A percentile compares a stretch with the other conserved stretches of the same genome.
These are phyloP conservation scores for Gnatocerus cornutus DNA, from an alignment of 2,888 invertebrate species.

Conservation along the genomic window DNA sequence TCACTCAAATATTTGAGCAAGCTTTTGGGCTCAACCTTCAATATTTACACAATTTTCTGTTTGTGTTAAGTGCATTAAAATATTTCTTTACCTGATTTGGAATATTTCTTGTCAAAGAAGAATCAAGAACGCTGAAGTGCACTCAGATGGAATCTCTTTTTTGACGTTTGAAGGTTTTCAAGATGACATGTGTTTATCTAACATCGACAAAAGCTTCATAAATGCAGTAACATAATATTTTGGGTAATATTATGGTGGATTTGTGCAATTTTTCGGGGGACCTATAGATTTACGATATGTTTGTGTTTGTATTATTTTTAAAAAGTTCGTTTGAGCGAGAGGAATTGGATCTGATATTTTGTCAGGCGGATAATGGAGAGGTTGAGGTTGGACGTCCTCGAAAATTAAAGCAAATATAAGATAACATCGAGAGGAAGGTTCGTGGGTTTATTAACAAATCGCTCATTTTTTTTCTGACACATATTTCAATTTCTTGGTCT, in stretches of 20 bases:
- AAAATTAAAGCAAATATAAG: conserved; percentile 19
- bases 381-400: conserved; percentile 8
- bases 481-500: no score
- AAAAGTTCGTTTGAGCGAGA: conserved; percentile 61
- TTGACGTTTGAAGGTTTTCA: conserved; percentile 55
- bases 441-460: no score
- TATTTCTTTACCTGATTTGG: conserved; percentile 48
- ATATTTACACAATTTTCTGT: conserved; percentile 52
- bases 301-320: conserved; percentile 61
- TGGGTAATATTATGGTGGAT: conserved; percentile 62
- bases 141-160: conserved; percentile 56
- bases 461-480: no score
- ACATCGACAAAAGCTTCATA: conserved; percentile 56
- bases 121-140: conserved; percentile 59
- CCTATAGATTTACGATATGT: conserved; percentile 62
- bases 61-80: conserved; percentile 51
- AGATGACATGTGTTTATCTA: conserved; percentile 65
- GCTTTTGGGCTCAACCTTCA: conserved; percentile 53
- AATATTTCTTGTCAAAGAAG: conserved; percentile 28
- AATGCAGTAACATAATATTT: conserved; percentile 65
- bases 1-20: conserved; percentile 49
- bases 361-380: conserved; percentile 42
- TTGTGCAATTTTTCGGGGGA: conserved; percentile 57
- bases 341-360: conserved; percentile 60
- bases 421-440: conserved; percentile 1